Evolutionary conservation across 2,888 invertebrate genomes (phyloP), one percentile per base, ranked within the genome.

Genomic region (Pseudoips prasinana): DNA sequence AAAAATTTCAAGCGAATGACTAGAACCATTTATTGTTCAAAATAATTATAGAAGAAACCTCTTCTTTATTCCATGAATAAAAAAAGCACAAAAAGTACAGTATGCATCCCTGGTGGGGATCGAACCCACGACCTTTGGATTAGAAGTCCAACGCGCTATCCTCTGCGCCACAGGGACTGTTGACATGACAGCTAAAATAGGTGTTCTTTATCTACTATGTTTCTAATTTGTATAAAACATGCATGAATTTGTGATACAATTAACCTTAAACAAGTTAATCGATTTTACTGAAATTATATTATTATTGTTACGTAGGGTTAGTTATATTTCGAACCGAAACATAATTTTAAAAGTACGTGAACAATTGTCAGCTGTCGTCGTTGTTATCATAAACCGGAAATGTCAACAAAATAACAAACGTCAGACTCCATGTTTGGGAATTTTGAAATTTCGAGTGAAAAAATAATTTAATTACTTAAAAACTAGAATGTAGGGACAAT

Each of bases 81-180:
- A 2, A 14, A 5, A 14, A 14, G 5, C 7, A 1, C 25, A 46
- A 51, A 59, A 45, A 51, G 45, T 26, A 36, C n/a, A 1, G 7
- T 0, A 5, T 39, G 53, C 92, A 93, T 93, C 93, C 93, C 93
- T 93, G 92, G 93, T 92, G 93, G 93, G 93, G 93, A 93, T 93
- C 93, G 93, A 93, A 94, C 93, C 93, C 93, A 92, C 93, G 94
- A 93, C 93, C 94, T 94, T 94, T 94, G 94, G 94, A 94, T 94
- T 94, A 94, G 94, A 94, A 94, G 94, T 94, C 94, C 94, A 94
- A 94, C 93, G 94, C 93, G 94, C 93, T 94, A 93, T 93, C 94
- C 94, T 92, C 94, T 94, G 93, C 93, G 93, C 94, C 92, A 94
- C 92, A 93, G 93, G 93, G 94, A 93, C 93, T 56, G 55, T 33